Evolutionary conservation across 2,113 vertebrate genomes (phyloP), one percentile per base, ranked within the genome.

Genomic region (Dasyprocta punctata): DNA sequence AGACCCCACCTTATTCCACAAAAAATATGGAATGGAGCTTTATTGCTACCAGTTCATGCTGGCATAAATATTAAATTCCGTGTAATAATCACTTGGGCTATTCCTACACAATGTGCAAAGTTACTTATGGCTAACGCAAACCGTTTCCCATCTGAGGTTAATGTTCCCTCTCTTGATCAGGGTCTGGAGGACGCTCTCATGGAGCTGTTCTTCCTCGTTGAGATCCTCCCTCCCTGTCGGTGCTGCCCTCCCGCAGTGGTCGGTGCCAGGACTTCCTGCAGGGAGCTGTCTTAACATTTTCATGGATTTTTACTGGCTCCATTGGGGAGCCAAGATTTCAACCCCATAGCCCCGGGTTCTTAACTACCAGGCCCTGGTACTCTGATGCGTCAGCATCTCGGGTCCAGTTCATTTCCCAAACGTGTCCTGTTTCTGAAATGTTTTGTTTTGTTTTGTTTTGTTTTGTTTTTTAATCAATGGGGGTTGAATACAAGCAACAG

Each of bases 61-160:
- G 89, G 81, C 94, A 80, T 96, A 92, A 94, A 97, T 96, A 93
- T 71, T 94, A 85, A 89, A 93, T 85, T 80, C 47, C 82, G 14
- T 77, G 47, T 63, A 52, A 86, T 89, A 92, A 96, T 95, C 5
- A 13, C 90, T 8, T 26, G 33, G 33, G 41, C 94, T 80, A 17
- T 86, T 85, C 96, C 96, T 93, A 5, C 5, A 38, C 73, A 44
- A 24, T 33, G 71, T 36, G 16, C 65, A 0, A 0, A 82, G 30
- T 88, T 95, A 80, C 84, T 96, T 33, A 20, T 5, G 26, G 65
- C 36, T 28, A 41, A 47, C 7, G 3, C 28, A 73, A 47, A 73
- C 24, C 20, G 75, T 38, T 80, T 86, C 56, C 77, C 85, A 30
- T 89, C 63, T 52, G 93, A 77, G 47, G 75, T 13, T 89, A 82